phyloP scores from a whole-genome alignment of 2,888 invertebrate species.

The Oscheius sp. region DNA sequence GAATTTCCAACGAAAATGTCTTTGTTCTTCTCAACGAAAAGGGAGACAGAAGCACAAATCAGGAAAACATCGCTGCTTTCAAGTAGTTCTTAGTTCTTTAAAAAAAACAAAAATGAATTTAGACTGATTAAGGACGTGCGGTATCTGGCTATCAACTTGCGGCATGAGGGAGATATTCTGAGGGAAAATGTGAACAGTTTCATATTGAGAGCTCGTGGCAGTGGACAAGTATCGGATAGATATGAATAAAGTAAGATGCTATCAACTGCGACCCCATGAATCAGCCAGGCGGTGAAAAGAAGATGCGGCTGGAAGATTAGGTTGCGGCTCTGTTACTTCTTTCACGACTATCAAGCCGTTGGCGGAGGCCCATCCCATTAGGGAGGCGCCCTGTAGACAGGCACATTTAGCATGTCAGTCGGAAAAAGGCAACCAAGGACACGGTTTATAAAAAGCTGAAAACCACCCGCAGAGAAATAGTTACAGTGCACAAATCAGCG shows the following conservation, averaged over 20 bases:
- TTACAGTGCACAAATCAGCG: neutral
- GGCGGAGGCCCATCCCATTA: constrained; percentile 1
- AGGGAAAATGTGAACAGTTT: constrained; percentile 29
- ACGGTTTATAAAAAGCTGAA: neutral
- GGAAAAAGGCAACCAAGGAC: neutral
- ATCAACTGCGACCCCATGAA: constrained; percentile 34
- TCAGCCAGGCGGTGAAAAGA: constrained; percentile 22
- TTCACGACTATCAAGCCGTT: neutral
- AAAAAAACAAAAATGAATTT: neutral
- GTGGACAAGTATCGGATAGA: constrained; percentile 15
- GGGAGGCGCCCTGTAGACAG: too few species aligned
- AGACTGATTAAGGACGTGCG: constrained; percentile 26
- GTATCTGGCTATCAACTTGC: constrained; percentile 31
- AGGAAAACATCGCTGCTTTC: constrained; percentile 34
- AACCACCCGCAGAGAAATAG: constrained; percentile 7
- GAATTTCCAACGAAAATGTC: constrained; percentile 24
- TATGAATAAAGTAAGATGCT: constrained; percentile 17
- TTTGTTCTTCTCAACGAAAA: constrained; percentile 36
- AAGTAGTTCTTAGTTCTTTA: constrained; percentile 14
- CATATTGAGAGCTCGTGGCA: constrained; percentile 9
- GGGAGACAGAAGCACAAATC: constrained; percentile 35
- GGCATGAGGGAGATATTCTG: constrained; percentile 35
- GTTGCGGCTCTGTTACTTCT: neutral
- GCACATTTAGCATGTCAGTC: too few species aligned
- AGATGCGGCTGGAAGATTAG: constrained; percentile 21